Percentiles rank a stretch among this genome's conserved stretches.
Evolutionary conservation across 2,888 invertebrate genomes (phyloP).

Genomic region (Drosophila anceps): DNA sequence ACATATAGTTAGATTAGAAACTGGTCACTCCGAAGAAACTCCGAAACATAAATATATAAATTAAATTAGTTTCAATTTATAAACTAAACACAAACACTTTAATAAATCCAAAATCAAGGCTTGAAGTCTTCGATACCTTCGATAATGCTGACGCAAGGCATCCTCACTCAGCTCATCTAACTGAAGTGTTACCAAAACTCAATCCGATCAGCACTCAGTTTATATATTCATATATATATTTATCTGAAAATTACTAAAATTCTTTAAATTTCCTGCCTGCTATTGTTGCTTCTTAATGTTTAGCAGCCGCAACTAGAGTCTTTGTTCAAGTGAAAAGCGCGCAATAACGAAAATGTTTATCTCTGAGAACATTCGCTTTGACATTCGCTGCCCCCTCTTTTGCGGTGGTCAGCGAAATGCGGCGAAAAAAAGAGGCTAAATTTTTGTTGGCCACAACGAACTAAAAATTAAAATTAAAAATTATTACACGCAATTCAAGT

Average conservation of each 20-base stretch:
- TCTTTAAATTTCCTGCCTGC: background rate
- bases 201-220: background rate
- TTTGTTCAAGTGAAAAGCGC: slow-evolving; percentile 61
- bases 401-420: slow-evolving; percentile 29
- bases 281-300: background rate
- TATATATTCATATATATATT: too few species aligned
- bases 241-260: background rate
- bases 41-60: too few species aligned
- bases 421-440: slow-evolving; percentile 37
- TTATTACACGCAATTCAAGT: slow-evolving; percentile 69
- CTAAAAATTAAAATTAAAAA: slow-evolving; percentile 80
- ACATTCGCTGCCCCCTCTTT: background rate
- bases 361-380: slow-evolving; percentile 31
- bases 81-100: too few species aligned
- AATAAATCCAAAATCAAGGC: too few species aligned
- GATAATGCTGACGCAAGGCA: too few species aligned
- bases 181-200: background rate
- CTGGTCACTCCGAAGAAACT: too few species aligned
- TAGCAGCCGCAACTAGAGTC: background rate
- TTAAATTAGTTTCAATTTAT: too few species aligned
- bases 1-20: too few species aligned
- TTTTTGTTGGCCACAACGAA: slow-evolving; percentile 56
- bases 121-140: too few species aligned
- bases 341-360: slow-evolving; percentile 41
- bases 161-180: too few species aligned